These are phyloP conservation scores for Galerucella nymphaeae DNA, from an alignment of 2,888 invertebrate species.

Conservation along the genomic window DNA sequence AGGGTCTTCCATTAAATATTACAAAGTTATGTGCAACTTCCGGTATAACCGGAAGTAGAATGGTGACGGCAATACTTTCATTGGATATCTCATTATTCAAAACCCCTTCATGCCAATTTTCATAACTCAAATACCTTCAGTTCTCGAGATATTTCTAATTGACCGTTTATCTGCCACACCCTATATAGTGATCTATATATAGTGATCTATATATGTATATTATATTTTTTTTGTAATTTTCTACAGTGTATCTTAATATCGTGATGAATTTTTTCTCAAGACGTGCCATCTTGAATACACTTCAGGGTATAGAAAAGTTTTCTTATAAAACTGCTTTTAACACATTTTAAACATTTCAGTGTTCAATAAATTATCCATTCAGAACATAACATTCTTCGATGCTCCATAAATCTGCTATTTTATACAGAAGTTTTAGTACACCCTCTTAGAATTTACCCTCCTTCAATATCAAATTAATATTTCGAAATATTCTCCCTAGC, in stretches of 20 bases:
- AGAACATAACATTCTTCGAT: slow-evolving; percentile 11
- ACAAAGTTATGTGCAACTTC: too few species aligned
- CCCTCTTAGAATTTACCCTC: slow-evolving; percentile 9
- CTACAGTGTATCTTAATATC: not conserved
- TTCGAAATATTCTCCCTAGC: slow-evolving; percentile 2
- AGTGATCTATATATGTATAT: too few species aligned
- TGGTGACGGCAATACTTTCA: too few species aligned
- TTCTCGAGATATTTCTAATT: too few species aligned
- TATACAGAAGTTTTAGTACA: not conserved
- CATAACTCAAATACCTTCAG: too few species aligned
- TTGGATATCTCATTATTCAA: too few species aligned
- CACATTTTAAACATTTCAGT: slow-evolving; percentile 16
- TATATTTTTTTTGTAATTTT: too few species aligned
- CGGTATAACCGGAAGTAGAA: too few species aligned
- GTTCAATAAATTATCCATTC: slow-evolving; percentile 19
- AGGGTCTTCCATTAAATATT: too few species aligned
- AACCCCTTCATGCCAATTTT: too few species aligned
- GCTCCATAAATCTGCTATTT: slow-evolving; percentile 10
- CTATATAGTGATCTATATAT: too few species aligned
- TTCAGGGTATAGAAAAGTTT: slow-evolving; percentile 6
- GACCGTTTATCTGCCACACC: too few species aligned
- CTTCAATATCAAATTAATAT: slow-evolving; percentile 17
- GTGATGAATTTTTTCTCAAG: not conserved
- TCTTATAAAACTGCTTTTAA: slow-evolving; percentile 10
- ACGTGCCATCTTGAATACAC: not conserved